phyloP scores from a whole-genome alignment of 1,140 invertebrate species.

The Propsilocerus akamusi region DNA sequence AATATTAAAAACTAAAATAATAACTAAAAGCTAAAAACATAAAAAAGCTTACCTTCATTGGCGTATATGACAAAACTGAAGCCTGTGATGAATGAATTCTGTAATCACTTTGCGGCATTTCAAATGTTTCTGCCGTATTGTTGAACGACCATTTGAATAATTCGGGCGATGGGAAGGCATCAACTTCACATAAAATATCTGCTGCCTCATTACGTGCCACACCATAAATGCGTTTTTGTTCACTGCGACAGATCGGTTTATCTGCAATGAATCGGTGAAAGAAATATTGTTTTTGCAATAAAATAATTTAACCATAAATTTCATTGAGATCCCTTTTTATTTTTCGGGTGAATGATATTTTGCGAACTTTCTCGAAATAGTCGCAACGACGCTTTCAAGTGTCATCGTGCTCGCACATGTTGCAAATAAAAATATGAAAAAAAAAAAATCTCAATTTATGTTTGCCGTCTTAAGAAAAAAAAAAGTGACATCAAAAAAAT shows the following conservation, averaged over 20 bases:
- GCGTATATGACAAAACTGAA: slow-evolving; percentile 59
- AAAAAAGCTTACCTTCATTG: slow-evolving; percentile 33
- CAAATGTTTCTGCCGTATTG: slow-evolving; percentile 61
- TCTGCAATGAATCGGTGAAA: slow-evolving; percentile 33
- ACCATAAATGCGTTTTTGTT: slow-evolving; percentile 64
- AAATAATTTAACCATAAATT: too few species aligned
- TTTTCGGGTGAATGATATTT: too few species aligned
- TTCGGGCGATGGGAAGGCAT: slow-evolving; percentile 64
- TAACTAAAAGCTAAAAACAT: too few species aligned
- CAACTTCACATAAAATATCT: slow-evolving; percentile 64
- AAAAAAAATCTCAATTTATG: not conserved
- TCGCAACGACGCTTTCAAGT: not conserved
- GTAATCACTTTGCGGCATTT: slow-evolving; percentile 38
- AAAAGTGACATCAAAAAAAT: not conserved
- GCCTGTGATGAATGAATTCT: slow-evolving; percentile 30
- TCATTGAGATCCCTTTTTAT: too few species aligned
- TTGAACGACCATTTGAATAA: slow-evolving; percentile 81
- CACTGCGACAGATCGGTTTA: slow-evolving; percentile 61
- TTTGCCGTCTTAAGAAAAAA: too few species aligned
- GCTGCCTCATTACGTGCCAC: slow-evolving; percentile 68
- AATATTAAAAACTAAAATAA: too few species aligned
- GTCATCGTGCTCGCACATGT: not conserved
- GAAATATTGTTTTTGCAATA: too few species aligned
- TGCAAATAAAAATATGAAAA: not conserved
- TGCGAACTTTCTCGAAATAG: too few species aligned